A percentile compares a stretch with the other conserved stretches of the same genome.
Conservation (phyloP, 1,140 invertebrate species). For the Hyles vespertilio region DNA sequence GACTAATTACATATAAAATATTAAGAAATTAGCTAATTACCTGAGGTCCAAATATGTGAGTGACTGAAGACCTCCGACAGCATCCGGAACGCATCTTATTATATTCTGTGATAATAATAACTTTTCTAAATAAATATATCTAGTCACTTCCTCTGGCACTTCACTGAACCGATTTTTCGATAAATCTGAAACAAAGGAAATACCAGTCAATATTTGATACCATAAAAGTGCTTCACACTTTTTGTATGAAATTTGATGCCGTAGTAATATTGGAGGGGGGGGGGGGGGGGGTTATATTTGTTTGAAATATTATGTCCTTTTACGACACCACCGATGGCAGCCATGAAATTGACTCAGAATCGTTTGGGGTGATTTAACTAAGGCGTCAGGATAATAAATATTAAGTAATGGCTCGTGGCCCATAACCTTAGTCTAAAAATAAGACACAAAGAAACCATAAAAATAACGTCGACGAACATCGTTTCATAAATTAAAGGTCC, state of each 20-base stretch:
- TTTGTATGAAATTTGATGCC: constrained; percentile 2
- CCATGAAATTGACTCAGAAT: constrained; percentile 26
- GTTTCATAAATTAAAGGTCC: no score
- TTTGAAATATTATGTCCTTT: constrained; percentile 11
- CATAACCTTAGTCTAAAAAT: constrained; percentile 11
- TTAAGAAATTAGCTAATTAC: constrained; percentile 55
- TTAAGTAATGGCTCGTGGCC: constrained; percentile 6
- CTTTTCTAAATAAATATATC: constrained; percentile 90
- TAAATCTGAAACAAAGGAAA: constrained; percentile 85
- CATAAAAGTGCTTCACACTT: no score
- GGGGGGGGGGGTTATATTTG: constrained; percentile 13
- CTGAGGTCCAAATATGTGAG: constrained; percentile 92
- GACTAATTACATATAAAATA: not conserved
- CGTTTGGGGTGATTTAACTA: constrained; percentile 9
- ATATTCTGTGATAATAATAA: constrained; percentile 93
- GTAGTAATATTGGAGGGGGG: constrained; percentile 1
- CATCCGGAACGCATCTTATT: constrained; percentile 90
- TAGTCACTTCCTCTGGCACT: constrained; percentile 91
- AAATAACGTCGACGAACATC: no score
- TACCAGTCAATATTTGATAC: no score
- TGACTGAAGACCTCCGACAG: constrained; percentile 87
- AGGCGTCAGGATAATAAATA: constrained; percentile 15
- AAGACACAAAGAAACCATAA: not conserved
- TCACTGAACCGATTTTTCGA: constrained; percentile 95
- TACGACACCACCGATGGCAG: constrained; percentile 20